phyloP scores from a whole-genome alignment of 2,113 vertebrate genomes.

The Siniperca chuatsi region DNA sequence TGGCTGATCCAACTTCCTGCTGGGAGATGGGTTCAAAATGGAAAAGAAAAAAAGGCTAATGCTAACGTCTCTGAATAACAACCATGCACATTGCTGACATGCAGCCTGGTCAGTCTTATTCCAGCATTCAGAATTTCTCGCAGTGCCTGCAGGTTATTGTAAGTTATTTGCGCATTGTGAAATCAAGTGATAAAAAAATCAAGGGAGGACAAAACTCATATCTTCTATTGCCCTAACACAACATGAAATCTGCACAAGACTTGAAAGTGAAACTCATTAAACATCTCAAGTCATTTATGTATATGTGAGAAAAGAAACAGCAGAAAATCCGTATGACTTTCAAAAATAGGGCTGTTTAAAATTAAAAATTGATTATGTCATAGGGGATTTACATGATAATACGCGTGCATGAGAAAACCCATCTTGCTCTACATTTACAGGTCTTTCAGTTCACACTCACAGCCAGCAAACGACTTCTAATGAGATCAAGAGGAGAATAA shows the following conservation, averaged over 20 bases:
- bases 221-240: constrained; percentile 24
- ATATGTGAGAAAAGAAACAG: constrained; percentile 22
- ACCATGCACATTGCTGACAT: constrained; percentile 35
- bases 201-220: constrained; percentile 41
- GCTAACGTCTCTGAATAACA: constrained; percentile 43
- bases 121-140: constrained; percentile 22
- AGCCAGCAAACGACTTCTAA: constrained; percentile 46
- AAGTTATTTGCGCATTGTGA: constrained; percentile 63
- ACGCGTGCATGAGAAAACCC: constrained; percentile 43
- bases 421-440: constrained; percentile 44
- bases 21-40: not conserved
- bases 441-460: constrained; percentile 34
- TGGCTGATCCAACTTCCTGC: not conserved
- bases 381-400: constrained; percentile 54
- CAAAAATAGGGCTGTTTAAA: constrained; percentile 54
- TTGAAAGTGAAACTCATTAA: constrained; percentile 64
- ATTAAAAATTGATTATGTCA: constrained; percentile 69
- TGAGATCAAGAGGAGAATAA: constrained; percentile 57
- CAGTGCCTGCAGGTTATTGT: constrained; percentile 61
- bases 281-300: constrained; percentile 35
- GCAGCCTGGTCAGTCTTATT: constrained; percentile 39
- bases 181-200: constrained; percentile 60
- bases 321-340: constrained; percentile 25
- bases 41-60: not conserved
- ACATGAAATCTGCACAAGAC: constrained; percentile 47